Percentiles rank a stretch among this genome's conserved stretches.
These are phyloP conservation scores for Promerops cafer DNA, from an alignment of 2,113 vertebrate species.

Conservation along the genomic window DNA sequence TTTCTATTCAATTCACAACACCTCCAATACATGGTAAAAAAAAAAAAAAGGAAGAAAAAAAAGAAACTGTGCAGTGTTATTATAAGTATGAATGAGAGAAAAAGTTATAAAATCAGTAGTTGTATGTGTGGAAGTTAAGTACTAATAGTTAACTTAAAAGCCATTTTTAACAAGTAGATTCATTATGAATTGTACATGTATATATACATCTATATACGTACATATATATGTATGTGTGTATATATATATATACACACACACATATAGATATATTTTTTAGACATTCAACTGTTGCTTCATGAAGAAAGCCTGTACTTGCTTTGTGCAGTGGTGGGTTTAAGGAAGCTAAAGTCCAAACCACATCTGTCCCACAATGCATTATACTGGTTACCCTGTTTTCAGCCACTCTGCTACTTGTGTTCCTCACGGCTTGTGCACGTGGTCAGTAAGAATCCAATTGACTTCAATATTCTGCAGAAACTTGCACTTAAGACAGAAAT, in stretches of 20 bases:
- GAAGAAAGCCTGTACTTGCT: neutral
- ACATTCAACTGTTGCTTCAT: neutral
- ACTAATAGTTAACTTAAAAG: neutral
- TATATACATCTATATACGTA: neutral
- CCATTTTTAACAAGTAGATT: neutral
- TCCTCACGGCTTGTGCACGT: accelerated
- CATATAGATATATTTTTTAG: neutral
- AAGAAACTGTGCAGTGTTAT: neutral
- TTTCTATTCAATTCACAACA: neutral
- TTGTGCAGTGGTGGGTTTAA: neutral
- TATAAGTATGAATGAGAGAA: neutral
- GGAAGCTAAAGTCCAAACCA: neutral
- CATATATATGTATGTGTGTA: no score
- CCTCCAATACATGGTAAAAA: neutral
- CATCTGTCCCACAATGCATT: neutral
- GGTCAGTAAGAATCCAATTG: neutral
- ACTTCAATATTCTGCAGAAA: neutral
- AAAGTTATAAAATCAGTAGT: neutral
- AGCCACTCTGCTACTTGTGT: accelerated
- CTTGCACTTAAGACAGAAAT: neutral
- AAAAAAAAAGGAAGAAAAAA: neutral
- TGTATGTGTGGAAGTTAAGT: neutral
- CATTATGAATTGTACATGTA: neutral
- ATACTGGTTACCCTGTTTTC: neutral
- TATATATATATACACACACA: neutral